Evolutionary conservation across 2,888 invertebrate species (phyloP).

Genomic region (Oscheius sp.): DNA sequence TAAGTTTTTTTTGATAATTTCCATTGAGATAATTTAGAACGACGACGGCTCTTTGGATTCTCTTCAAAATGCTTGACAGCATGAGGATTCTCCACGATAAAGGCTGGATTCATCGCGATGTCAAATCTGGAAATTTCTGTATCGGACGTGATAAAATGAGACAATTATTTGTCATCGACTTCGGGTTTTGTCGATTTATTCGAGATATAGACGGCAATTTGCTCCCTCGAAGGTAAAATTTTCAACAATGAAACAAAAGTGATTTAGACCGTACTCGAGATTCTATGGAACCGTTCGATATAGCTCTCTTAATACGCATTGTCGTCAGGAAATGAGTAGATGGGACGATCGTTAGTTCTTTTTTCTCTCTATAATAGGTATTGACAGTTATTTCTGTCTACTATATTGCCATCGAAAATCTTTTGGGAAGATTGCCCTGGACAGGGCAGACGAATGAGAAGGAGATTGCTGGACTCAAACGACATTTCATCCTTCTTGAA

Average conservation of each 20-base stretch:
- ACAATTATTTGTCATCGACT: slow-evolving; percentile 46
- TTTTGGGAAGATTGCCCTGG: slow-evolving; percentile 55
- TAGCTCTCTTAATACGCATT: slow-evolving; percentile 50
- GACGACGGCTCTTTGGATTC: slow-evolving; percentile 49
- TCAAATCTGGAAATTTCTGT: slow-evolving; percentile 62
- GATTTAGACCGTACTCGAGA: background rate
- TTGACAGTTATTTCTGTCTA: slow-evolving; percentile 59
- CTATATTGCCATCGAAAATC: slow-evolving; percentile 58
- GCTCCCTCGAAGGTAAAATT: background rate
- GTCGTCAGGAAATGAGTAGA: slow-evolving; percentile 42
- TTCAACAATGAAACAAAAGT: too few relatives aligned
- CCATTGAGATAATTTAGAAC: slow-evolving; percentile 25
- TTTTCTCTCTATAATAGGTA: too few relatives aligned
- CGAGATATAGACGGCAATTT: background rate
- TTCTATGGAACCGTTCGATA: slow-evolving; percentile 58
- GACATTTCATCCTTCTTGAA: background rate
- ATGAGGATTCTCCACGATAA: slow-evolving; percentile 45
- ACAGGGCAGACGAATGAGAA: background rate
- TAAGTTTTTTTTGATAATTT: background rate
- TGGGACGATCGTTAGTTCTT: slow-evolving; percentile 60
- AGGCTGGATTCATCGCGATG: slow-evolving; percentile 56
- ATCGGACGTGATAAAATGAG: slow-evolving; percentile 39
- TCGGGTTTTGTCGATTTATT: slow-evolving; percentile 43
- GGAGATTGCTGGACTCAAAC: background rate
- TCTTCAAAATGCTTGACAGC: slow-evolving; percentile 45